A percentile compares a stretch with the other conserved stretches of the same genome.
phyloP scores from a whole-genome alignment of 1,140 invertebrate genomes.

The Lerema accius region DNA sequence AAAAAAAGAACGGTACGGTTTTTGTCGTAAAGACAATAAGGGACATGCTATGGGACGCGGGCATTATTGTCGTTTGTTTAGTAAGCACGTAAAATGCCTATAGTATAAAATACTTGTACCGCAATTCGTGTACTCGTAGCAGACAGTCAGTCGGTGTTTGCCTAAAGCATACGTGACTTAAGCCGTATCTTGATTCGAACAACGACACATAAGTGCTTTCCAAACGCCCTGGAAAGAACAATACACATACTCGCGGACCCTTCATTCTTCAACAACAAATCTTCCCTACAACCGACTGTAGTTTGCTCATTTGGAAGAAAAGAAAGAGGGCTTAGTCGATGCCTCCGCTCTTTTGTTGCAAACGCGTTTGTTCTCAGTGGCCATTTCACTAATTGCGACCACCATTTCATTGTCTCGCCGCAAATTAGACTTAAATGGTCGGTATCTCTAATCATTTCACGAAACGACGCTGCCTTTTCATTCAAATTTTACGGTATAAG shows the following conservation, averaged over 20 bases:
- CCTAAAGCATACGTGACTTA: conserved; percentile 16
- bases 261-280: conserved; percentile 76
- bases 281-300: conserved; percentile 70
- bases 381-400: conserved; percentile 81
- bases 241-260: conserved; percentile 67
- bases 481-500: conserved; percentile 1
- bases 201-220: conserved; percentile 70
- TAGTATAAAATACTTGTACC: too few relatives aligned
- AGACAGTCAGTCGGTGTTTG: neutral
- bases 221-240: conserved; percentile 71
- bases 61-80: too few relatives aligned
- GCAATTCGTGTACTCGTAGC: neutral
- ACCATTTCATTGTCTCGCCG: conserved; percentile 67
- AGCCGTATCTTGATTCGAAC: conserved; percentile 72
- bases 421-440: conserved; percentile 73
- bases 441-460: conserved; percentile 44
- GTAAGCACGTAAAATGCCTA: too few relatives aligned
- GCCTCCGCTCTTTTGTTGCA: conserved; percentile 69
- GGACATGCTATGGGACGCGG: too few relatives aligned
- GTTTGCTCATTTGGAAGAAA: conserved; percentile 82
- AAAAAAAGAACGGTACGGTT: too few relatives aligned
- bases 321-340: conserved; percentile 69
- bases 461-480: conserved; percentile 14
- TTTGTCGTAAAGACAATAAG: too few relatives aligned
- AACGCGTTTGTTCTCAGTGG: conserved; percentile 76